Evolutionary conservation across 1,140 invertebrate species (phyloP), one percentile per base, ranked within the genome.

Genomic region (Oryzaephilus surinamensis): DNA sequence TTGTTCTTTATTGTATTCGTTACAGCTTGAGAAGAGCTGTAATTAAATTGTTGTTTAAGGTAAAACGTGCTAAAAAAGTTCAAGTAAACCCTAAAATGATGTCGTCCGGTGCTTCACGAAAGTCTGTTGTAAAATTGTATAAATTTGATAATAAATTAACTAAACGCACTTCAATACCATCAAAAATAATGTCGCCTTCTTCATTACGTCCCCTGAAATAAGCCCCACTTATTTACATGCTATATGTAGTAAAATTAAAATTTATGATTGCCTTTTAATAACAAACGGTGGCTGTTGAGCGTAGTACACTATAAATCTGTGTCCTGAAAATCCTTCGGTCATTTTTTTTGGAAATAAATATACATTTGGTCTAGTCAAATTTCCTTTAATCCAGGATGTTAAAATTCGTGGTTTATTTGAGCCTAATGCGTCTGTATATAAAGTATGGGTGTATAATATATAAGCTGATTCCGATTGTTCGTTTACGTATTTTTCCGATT

Each of bases 281-380:
- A 79, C 69, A 57, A 71, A 83, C 0, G 81, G 81, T 12, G 81
- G 79, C 45, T 79, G 76, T 61, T 80, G 65, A 8, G 72, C 69
- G 3, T 74, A 69, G 7, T 76, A 63, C 2, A 83, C 67, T 21
- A 72, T 58, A 51, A 84, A 77, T 28, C 76, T 67, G 52, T 81
- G 77, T n/a, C 79, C 79, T 17, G 76, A 70, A 50, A 82, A 81
- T 7, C 81, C 79, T 13, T 65, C 30, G 0, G 50, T 55, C 50
- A 82, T 71, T 62, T 84, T 84, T 2, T 53, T 45, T 6, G 79
- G 78, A 61, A 81, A 84, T 16, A 83, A 58, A 57, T 76, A 62
- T 0, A 77, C 64, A 15, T 71, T 52, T 0, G 65, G 62, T 33
- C 73, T 70, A 2, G 78, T 75, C 36, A 76, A 67, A 14, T 63